Base-by-base conservation (phyloP, 2,797 vertebrate species). In the Sarcoramphus papa region DNA sequence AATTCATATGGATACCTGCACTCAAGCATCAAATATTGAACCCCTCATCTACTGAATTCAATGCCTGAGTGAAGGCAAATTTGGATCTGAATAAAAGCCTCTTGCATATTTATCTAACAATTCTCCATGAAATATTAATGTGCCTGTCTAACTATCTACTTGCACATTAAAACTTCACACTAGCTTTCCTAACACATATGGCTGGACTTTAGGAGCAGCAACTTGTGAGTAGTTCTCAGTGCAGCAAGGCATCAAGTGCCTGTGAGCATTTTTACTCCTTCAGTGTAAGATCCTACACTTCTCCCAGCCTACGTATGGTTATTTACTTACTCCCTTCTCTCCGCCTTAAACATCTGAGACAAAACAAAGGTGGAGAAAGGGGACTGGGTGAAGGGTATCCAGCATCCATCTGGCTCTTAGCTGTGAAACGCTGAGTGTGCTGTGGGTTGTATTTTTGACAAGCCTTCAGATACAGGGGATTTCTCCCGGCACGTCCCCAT, bases 101-200 rank as follows among this genome's bases (percentile, higher is more conserved):
- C 59, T 73, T 89, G 85, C 74, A 64, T 89, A 89, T 90, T 93
- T 94, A 73, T 85, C 41, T 86, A 91, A 87, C 54, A 86, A 84
- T 87, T 90, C 56, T 24, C 47, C n/a, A 50, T 93, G 85, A 93
- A 96, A 92, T 91, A 93, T 78, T 94, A 73, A 95, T 87, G 54
- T 70, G 28, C 40, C 65, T 88, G 65, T 78, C 74, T 94, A 90
- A 88, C 82, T 68, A 84, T n/a, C 51, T 88, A 50, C 63, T 86
- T 80, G 41, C 3, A 4, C 74, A 70, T 76, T 82, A 68, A 79
- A 93, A 88, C 85, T 85, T 95, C 85, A 74, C 90, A 76, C 60
- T 12, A 86, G 47, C 72, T 94, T 89, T 89, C 53, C 80, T 53
- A 85, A 81, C 57, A 45, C 51, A 82, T 88, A 67, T 20, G 45